Conservation (phyloP, 2,113 vertebrate species). For the Takifugu flavidus region DNA sequence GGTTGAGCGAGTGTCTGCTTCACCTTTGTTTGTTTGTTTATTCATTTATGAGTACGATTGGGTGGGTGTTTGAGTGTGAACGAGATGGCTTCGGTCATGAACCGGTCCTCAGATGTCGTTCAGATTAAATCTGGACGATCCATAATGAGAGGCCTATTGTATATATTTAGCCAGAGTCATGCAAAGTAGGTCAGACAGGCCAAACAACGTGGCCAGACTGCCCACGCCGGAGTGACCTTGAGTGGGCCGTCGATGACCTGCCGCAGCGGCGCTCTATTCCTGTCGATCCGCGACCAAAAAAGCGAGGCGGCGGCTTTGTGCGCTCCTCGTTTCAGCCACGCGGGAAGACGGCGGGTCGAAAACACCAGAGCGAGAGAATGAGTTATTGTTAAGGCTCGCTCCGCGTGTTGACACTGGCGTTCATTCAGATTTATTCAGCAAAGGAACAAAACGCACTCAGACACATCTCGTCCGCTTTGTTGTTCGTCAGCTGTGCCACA, state of each 20-base stretch:
- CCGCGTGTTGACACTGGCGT: slow-evolving; percentile 55
- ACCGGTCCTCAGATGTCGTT: slow-evolving; percentile 58
- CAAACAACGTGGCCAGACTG: slow-evolving; percentile 57
- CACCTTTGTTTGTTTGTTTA: slow-evolving; percentile 1
- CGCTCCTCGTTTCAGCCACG: background rate
- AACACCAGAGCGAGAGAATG: slow-evolving; percentile 30
- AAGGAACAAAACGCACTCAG: slow-evolving; percentile 55
- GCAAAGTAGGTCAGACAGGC: slow-evolving; percentile 70
- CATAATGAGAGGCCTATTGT: slow-evolving; percentile 64
- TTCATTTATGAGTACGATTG: background rate
- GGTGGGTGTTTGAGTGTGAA: background rate
- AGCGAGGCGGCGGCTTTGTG: too few species aligned
- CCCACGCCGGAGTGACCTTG: slow-evolving; percentile 64
- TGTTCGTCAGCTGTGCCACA: background rate
- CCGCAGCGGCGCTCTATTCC: slow-evolving; percentile 52
- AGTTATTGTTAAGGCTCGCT: slow-evolving; percentile 45
- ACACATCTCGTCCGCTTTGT: slow-evolving; percentile 43
- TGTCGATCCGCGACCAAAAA: slow-evolving; percentile 31
- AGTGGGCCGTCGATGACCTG: slow-evolving; percentile 45
- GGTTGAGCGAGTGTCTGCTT: slow-evolving; percentile 26
- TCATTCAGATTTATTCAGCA: slow-evolving; percentile 36
- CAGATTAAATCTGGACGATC: slow-evolving; percentile 64
- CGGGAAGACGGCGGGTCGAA: slow-evolving; percentile 21
- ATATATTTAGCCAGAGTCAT: slow-evolving; percentile 66
- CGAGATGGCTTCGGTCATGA: background rate